Evolutionary conservation across 2,113 vertebrate genomes (phyloP), one percentile per base, ranked within the genome.

Genomic region (Halcyon malimbica): DNA sequence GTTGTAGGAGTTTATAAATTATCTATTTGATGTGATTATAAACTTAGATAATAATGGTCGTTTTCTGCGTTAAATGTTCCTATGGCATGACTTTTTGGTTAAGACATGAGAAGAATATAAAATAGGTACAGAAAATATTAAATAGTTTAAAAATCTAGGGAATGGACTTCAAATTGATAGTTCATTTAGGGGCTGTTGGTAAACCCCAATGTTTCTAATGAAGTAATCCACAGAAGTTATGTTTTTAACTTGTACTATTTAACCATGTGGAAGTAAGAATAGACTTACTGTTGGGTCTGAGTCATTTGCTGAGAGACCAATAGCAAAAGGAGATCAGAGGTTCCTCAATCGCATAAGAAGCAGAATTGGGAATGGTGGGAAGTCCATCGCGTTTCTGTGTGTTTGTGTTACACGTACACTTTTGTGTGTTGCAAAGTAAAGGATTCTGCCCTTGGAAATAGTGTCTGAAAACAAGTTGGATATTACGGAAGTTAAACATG

Each of bases 271-370:
- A 88, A 76, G 42, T 39, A 85, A 79, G 53, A 37, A 16, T 14
- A 31, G 48, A 35, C n/a, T 56, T 81, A 15, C 5, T 79, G 14
- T 37, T 89, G 83, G 13, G 4, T 87, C 41, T 46, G 24, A 70
- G n/a, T 13, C 25, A 11, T 63, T n/a, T 0, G 0, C 28, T 62
- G 41, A 28, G 31, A 83, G 20, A 21, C 21, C 9, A 21, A 23
- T 23, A 62, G 16, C 16, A 8, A 53, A 25, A 42, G 54, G 35
- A 77, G 33, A 23, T 37, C 33, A 46, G 35, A 62, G 41, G 25
- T 37, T 73, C n/a, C 25, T 91, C 1, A 3, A 3, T 12, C 77
- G 25, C 59, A 41, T 59, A 81, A 77, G 41, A 50, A 71, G 28
- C 31, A 54, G 33, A 78, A 84, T 19, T 11, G 25, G 7, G 6